Evolutionary conservation across 2,888 invertebrate species (phyloP), one percentile per base, ranked within the genome.

Genomic region (Campaea margaritaria): DNA sequence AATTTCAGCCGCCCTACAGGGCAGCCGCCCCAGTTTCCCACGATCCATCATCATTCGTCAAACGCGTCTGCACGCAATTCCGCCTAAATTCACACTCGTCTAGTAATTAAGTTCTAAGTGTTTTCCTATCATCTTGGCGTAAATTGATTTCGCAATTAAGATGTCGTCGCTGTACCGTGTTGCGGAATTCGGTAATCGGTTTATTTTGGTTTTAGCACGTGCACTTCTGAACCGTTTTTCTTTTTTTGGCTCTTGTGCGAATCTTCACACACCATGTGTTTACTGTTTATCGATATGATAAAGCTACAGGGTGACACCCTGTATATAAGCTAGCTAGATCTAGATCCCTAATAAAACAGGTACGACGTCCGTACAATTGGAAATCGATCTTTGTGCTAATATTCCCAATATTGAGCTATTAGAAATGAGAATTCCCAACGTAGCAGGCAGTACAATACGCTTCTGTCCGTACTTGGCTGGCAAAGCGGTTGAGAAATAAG

Each of bases 21-120:
- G 57, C 61, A 14, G 54, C 52, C 64, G 52, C 53, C 56, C 45
- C 42, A 58, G 57, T 63, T 76, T 77, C 75, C 62, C 75, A 74
- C 72, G 67, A 78, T 82, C 75, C 63, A 70, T 82, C 83, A 82
- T 77, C 75, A 79, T 82, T 73, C 77, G 72, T 82, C 82, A 81
- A 72, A 68, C 55, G 59, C 53, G 68, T 62, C 68, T 69, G 68
- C 57, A 68, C 65, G 69, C 71, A 65, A 68, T 69, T 70, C 58
- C 68, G 63, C 62, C 65, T 64, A 70, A 72, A 74, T 64, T 70
- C 69, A 65, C 65, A 65, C 69, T 70, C 65, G 59, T 60, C 61
- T 69, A 64, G 70, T 77, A 74, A 74, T 76, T 78, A 73, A 67
- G 48, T 59, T 48, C 38, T 54, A 58, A 61, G 58, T 60, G 60